phyloP scores from a whole-genome alignment of 2,888 invertebrate species.

The Nomada ferruginata region DNA sequence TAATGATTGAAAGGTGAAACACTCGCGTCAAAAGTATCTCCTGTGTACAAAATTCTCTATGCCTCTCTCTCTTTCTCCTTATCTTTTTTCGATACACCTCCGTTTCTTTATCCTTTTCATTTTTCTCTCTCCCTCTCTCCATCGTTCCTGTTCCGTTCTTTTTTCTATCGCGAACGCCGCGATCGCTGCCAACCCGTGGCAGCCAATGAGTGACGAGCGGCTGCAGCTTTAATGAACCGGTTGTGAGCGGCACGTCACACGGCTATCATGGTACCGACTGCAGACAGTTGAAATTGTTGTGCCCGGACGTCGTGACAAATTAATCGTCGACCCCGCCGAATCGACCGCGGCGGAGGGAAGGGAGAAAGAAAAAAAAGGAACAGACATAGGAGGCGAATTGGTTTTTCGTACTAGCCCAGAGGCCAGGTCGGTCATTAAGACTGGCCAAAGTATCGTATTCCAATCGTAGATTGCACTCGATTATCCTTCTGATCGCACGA shows the following conservation, averaged over 20 bases:
- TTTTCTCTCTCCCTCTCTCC: constrained; percentile 1
- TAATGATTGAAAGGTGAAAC: constrained; percentile 70
- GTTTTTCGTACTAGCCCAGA: constrained; percentile 44
- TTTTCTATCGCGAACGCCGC: constrained; percentile 49
- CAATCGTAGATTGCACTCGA: not conserved
- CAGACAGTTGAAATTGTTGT: constrained; percentile 71
- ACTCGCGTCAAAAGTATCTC: constrained; percentile 59
- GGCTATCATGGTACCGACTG: constrained; percentile 68
- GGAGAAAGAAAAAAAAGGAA: not conserved
- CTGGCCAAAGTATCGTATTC: not conserved
- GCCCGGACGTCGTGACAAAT: constrained; percentile 70
- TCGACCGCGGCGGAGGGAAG: not conserved
- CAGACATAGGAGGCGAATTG: constrained; percentile 16
- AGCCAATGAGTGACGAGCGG: constrained; percentile 72
- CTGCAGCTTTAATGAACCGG: constrained; percentile 75
- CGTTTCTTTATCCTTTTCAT: not conserved
- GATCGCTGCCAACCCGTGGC: constrained; percentile 64
- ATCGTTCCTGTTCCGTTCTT: not conserved
- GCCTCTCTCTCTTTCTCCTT: not conserved
- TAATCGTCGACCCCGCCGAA: constrained; percentile 65
- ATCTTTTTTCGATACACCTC: not conserved
- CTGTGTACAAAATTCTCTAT: constrained; percentile 5
- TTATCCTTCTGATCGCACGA: too few species aligned
- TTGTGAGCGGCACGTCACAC: constrained; percentile 72
- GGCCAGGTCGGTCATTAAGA: not conserved